phyloP scores from a whole-genome alignment of 2,113 vertebrate genomes.

The Eupsittula cactorum region DNA sequence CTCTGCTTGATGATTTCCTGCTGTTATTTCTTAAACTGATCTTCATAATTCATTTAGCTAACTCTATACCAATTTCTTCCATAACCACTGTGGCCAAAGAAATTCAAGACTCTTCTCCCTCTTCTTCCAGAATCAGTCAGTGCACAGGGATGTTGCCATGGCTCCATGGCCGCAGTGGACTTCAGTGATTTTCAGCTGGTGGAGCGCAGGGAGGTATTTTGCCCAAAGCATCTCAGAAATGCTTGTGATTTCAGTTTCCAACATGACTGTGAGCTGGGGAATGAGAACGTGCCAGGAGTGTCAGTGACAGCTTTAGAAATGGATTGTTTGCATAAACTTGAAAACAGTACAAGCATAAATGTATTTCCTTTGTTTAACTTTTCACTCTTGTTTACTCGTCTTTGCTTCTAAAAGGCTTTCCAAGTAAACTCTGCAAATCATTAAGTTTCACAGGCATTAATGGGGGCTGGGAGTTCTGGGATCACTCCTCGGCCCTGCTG shows the following conservation, averaged over 20 bases:
- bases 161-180: not conserved
- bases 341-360: slow-evolving; percentile 77
- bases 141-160: not conserved
- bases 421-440: slow-evolving; percentile 77
- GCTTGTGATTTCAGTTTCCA: slow-evolving; percentile 46
- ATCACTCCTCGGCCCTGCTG: not conserved
- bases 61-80: not conserved
- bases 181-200: not conserved
- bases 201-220: slow-evolving; percentile 29
- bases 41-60: not conserved
- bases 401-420: slow-evolving; percentile 78
- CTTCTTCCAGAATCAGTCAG: not conserved
- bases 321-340: slow-evolving; percentile 77
- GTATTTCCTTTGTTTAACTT: slow-evolving; percentile 78
- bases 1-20: slow-evolving; percentile 18
- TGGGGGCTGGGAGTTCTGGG: slow-evolving; percentile 51
- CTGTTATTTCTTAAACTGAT: slow-evolving; percentile 18
- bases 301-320: slow-evolving; percentile 72
- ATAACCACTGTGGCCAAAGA: not conserved
- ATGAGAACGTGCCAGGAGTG: slow-evolving; percentile 62
- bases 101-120: not conserved
- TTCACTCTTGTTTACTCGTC: slow-evolving; percentile 74
- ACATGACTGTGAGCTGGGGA: slow-evolving; percentile 12
- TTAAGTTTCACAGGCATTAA: slow-evolving; percentile 53
- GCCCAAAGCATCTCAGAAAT: slow-evolving; percentile 67